Conservation (phyloP, 2,888 invertebrate species). For the Ennomos quercinarius region DNA sequence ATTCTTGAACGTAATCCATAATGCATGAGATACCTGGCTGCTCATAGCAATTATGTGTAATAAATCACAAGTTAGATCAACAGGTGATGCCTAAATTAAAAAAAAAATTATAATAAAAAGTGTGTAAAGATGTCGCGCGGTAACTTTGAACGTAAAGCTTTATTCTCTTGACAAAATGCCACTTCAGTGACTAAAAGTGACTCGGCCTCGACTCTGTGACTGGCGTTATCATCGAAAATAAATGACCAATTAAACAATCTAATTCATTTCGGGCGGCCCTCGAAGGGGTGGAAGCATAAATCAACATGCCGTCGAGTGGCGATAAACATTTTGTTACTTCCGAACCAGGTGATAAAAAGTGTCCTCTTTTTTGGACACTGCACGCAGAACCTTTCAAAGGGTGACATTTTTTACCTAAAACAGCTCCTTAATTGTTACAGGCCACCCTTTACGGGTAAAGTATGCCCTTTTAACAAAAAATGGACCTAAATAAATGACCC, state of each 20-base stretch:
- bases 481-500: constrained; percentile 74
- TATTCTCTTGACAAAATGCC: constrained; percentile 57
- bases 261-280: constrained; percentile 76
- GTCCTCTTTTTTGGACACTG: constrained; percentile 75
- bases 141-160: constrained; percentile 48
- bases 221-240: constrained; percentile 78
- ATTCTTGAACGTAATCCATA: constrained; percentile 77
- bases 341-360: constrained; percentile 83
- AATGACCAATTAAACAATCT: constrained; percentile 85
- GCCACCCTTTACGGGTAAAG: constrained; percentile 75
- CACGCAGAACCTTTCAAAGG: constrained; percentile 71
- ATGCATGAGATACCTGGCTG: constrained; percentile 74
- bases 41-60: constrained; percentile 81
- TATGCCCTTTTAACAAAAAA: constrained; percentile 73
- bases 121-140: constrained; percentile 25
- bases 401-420: constrained; percentile 83
- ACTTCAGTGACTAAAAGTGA: constrained; percentile 70
- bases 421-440: constrained; percentile 78
- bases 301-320: constrained; percentile 81
- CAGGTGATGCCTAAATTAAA: constrained; percentile 68
- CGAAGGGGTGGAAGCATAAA: constrained; percentile 80
- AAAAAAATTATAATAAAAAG: constrained; percentile 36
- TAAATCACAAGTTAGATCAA: constrained; percentile 80
- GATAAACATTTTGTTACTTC: constrained; percentile 85
- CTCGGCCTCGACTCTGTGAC: constrained; percentile 55